Conservation (phyloP, 2,888 invertebrate genomes). For the Epirrhoe alternata region DNA sequence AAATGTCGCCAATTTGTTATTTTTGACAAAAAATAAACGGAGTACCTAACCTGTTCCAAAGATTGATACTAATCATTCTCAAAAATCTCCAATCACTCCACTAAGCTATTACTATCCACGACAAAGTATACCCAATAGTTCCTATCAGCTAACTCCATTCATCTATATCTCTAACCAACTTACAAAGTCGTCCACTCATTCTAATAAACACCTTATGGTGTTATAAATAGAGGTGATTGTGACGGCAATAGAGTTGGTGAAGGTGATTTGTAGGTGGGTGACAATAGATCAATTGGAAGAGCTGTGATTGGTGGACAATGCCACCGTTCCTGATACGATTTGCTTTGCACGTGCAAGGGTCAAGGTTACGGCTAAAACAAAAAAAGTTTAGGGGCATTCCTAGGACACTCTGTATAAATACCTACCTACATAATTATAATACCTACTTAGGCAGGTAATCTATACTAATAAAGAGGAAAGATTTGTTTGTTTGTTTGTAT, state of each 20-base stretch:
- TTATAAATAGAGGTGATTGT: not conserved
- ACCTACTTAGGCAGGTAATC: too few relatives aligned
- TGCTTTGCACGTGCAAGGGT: slow-evolving; percentile 18
- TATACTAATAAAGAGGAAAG: too few relatives aligned
- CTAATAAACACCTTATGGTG: not conserved
- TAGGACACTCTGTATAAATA: too few relatives aligned
- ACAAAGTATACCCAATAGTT: slow-evolving; percentile 6
- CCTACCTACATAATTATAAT: too few relatives aligned
- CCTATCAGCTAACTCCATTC: slow-evolving; percentile 21
- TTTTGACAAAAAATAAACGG: too few relatives aligned
- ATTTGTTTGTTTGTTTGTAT: too few relatives aligned
- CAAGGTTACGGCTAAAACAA: slow-evolving; percentile 13
- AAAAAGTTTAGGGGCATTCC: too few relatives aligned
- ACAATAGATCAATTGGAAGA: slow-evolving; percentile 51
- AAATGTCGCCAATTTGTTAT: too few relatives aligned
- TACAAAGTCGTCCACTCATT: not conserved
- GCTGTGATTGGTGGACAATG: slow-evolving; percentile 55
- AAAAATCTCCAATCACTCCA: too few relatives aligned
- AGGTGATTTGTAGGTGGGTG: slow-evolving; percentile 47
- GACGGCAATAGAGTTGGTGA: slow-evolving; percentile 4
- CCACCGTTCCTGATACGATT: slow-evolving; percentile 25
- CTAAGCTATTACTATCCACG: slow-evolving; percentile 6
- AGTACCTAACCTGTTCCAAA: too few relatives aligned
- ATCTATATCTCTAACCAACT: slow-evolving; percentile 1
- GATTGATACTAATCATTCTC: too few relatives aligned